These are phyloP conservation scores for Drosophila ercepeae DNA, from an alignment of 1,140 invertebrate genomes.

Conservation along the genomic window DNA sequence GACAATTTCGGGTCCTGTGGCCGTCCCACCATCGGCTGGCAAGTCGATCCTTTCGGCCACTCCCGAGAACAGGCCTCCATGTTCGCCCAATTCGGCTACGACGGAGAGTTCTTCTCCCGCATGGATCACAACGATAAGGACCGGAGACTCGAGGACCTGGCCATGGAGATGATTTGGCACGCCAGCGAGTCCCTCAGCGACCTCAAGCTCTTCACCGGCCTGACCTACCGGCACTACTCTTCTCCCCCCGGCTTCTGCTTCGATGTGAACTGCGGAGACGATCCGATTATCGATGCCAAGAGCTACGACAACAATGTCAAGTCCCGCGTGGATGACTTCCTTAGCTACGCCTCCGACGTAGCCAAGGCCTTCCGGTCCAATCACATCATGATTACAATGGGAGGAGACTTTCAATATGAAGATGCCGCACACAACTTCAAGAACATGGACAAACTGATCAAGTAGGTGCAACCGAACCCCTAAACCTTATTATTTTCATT, in stretches of 20 bases:
- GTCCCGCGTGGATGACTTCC: slow-evolving; percentile 86
- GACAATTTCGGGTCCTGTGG: slow-evolving; percentile 94
- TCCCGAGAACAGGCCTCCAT: slow-evolving; percentile 94
- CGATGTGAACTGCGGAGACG: slow-evolving; percentile 92
- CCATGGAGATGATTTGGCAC: slow-evolving; percentile 82
- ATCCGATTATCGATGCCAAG: slow-evolving; percentile 90
- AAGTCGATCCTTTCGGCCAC: slow-evolving; percentile 97
- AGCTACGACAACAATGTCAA: slow-evolving; percentile 87
- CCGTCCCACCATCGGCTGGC: slow-evolving; percentile 93
- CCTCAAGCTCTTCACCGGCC: slow-evolving; percentile 89
- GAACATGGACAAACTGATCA: slow-evolving; percentile 95
- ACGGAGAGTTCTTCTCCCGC: slow-evolving; percentile 94
- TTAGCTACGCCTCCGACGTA: slow-evolving; percentile 85
- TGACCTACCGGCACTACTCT: slow-evolving; percentile 91
- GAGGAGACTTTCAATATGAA: slow-evolving; percentile 96
- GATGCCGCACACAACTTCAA: slow-evolving; percentile 92
- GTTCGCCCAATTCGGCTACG: slow-evolving; percentile 93
- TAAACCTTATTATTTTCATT: no score
- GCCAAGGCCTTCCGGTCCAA: slow-evolving; percentile 86
- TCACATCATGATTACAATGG: slow-evolving; percentile 96
- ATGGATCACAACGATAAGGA: slow-evolving; percentile 95
- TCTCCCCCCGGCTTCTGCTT: slow-evolving; percentile 96
- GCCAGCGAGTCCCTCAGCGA: slow-evolving; percentile 87
- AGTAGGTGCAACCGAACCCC: slow-evolving; percentile 87
- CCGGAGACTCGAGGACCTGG: slow-evolving; percentile 86